Percentiles rank a stretch among this genome's conserved stretches.
Conservation (phyloP, 2,113 vertebrate genomes). For the Gopherus evgoodei region DNA sequence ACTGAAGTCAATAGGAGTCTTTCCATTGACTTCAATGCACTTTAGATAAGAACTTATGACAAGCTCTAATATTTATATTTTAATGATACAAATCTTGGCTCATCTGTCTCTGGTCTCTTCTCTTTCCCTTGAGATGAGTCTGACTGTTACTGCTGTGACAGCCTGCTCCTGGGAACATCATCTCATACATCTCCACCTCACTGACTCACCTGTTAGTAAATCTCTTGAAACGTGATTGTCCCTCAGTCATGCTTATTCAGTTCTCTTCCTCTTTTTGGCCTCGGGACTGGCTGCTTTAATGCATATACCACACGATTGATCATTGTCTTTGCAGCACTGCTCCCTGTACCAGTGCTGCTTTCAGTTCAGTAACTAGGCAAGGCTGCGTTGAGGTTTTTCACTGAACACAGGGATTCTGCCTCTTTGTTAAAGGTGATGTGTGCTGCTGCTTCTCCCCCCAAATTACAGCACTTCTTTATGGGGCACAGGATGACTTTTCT, state of each 20-base stretch:
- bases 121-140: not conserved
- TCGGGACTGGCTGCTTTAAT: not conserved
- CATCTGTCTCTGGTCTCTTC: not conserved
- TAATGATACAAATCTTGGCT: not conserved
- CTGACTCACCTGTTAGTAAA: not conserved
- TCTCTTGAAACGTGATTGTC: not conserved
- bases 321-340: not conserved
- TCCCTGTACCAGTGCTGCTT: not conserved
- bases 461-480: not conserved
- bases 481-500: not conserved
- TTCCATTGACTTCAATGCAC: not conserved
- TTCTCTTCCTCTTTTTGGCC: not conserved
- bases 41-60: not conserved
- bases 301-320: not conserved
- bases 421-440: not conserved
- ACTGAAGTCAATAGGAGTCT: not conserved
- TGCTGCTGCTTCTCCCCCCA: not conserved
- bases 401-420: not conserved
- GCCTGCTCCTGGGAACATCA: not conserved
- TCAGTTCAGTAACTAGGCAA: not conserved
- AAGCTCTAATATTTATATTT: not conserved
- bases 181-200: not conserved
- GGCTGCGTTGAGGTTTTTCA: not conserved
- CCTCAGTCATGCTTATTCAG: not conserved
- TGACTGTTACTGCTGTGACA: not conserved